phyloP scores from a whole-genome alignment of 2,113 vertebrate species.

The Salminus brasiliensis region DNA sequence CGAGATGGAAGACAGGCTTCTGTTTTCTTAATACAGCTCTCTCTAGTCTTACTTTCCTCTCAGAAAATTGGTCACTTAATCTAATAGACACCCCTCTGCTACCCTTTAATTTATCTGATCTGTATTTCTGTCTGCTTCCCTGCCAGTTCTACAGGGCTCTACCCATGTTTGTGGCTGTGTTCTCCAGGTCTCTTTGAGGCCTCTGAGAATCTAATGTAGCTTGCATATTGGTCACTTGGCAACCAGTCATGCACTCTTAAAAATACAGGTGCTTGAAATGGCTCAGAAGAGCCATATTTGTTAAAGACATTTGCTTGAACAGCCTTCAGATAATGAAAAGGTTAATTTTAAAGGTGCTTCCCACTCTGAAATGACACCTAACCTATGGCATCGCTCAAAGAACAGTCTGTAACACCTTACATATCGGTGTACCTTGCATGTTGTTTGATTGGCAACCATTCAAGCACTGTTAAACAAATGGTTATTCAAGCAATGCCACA shows the following conservation, averaged over 20 bases:
- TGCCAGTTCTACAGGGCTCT: neutral
- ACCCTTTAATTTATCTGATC: neutral
- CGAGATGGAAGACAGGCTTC: neutral
- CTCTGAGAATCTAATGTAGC: neutral
- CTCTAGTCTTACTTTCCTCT: neutral
- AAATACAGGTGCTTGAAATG: no score
- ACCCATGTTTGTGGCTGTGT: neutral
- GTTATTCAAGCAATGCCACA: no score
- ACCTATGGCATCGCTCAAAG: no score
- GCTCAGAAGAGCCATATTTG: no score
- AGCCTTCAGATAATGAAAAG: no score
- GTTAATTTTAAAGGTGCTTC: no score
- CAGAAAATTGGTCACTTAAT: slow-evolving; percentile 1
- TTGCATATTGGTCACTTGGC: slow-evolving; percentile 61
- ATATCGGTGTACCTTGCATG: no score
- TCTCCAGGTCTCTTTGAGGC: neutral
- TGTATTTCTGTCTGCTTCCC: neutral
- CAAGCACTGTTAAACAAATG: no score
- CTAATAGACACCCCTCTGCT: neutral
- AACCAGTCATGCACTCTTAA: slow-evolving; percentile 45
- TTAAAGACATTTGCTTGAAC: no score
- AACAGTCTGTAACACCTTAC: no score
- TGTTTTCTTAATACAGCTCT: neutral
- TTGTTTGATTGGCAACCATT: no score
- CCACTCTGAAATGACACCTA: no score